A percentile compares a stretch with the other conserved stretches of the same genome.
These are phyloP conservation scores for Sebastes dallii DNA, from an alignment of 2,797 vertebrate species.

Conservation along the genomic window DNA sequence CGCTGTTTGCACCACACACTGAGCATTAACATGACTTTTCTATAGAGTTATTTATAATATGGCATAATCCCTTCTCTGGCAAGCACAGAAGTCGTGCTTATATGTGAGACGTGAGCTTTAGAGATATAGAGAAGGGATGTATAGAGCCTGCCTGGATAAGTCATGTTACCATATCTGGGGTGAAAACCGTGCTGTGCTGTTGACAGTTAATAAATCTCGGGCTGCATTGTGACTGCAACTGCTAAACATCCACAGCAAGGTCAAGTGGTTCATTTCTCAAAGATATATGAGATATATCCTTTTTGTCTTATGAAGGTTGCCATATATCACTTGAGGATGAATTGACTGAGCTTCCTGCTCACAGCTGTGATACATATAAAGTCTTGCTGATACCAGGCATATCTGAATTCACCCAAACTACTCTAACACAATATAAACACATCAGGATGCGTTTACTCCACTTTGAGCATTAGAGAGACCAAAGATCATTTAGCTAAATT, in stretches of 20 bases:
- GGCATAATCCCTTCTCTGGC: not conserved
- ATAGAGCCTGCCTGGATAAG: slow-evolving; percentile 3
- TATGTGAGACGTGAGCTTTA: not conserved
- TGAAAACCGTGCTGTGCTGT: slow-evolving; percentile 22
- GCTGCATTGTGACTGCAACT: slow-evolving; percentile 46
- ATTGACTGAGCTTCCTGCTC: slow-evolving; percentile 32
- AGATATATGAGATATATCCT: slow-evolving; percentile 59
- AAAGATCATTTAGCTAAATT: slow-evolving; percentile 28
- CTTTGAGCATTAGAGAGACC: slow-evolving; percentile 10
- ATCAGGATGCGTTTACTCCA: not conserved
- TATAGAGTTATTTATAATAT: not conserved
- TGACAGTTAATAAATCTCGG: slow-evolving; percentile 68
- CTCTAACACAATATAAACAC: not conserved
- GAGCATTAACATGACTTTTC: not conserved
- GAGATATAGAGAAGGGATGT: not conserved
- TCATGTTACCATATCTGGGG: slow-evolving; percentile 19
- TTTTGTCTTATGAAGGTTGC: slow-evolving; percentile 64
- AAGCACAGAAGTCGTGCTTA: not conserved
- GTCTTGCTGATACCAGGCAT: slow-evolving; percentile 16
- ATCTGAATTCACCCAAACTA: not conserved
- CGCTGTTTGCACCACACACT: not conserved
- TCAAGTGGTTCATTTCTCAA: slow-evolving; percentile 61
- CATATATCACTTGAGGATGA: slow-evolving; percentile 52
- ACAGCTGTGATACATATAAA: slow-evolving; percentile 18
- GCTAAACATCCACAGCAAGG: slow-evolving; percentile 61